Conservation (phyloP, 2,888 invertebrate genomes). For the Drosophila fulvimacula region DNA sequence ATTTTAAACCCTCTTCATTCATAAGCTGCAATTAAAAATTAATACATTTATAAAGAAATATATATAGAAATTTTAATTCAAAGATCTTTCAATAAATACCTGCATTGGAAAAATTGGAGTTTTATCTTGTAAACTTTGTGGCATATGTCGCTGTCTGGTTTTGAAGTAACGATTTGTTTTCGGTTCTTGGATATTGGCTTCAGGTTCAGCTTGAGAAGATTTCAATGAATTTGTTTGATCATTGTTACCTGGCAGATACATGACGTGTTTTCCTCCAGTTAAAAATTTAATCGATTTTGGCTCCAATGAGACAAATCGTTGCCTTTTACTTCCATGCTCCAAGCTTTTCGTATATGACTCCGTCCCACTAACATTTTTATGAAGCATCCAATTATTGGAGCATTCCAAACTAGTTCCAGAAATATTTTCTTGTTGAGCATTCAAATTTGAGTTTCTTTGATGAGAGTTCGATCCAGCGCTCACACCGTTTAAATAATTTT, state of each 20-base stretch:
- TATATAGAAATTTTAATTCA: background rate
- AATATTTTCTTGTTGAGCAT: constrained; percentile 11
- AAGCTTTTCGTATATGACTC: constrained; percentile 65
- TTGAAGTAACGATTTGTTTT: constrained; percentile 51
- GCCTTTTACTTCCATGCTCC: constrained; percentile 43
- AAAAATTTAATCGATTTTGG: constrained; percentile 86
- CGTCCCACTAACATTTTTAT: constrained; percentile 77
- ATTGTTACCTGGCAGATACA: constrained; percentile 87
- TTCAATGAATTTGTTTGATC: constrained; percentile 27
- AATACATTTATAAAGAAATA: background rate
- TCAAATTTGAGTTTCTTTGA: constrained; percentile 22
- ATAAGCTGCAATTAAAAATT: constrained; percentile 13
- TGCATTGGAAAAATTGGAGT: constrained; percentile 51
- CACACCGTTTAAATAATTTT: constrained; percentile 23
- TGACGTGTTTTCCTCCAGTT: constrained; percentile 90
- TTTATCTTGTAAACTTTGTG: constrained; percentile 60
- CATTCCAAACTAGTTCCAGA: constrained; percentile 48
- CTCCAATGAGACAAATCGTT: constrained; percentile 66
- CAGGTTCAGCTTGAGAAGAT: constrained; percentile 11
- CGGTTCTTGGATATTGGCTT: constrained; percentile 19
- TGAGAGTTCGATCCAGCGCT: constrained; percentile 2
- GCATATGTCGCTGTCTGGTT: constrained; percentile 49
- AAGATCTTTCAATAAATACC: constrained; percentile 10
- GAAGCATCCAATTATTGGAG: constrained; percentile 91
- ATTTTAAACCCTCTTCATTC: constrained; percentile 26